phyloP scores from a whole-genome alignment of 2,888 invertebrate species.

The Sipha maydis region DNA sequence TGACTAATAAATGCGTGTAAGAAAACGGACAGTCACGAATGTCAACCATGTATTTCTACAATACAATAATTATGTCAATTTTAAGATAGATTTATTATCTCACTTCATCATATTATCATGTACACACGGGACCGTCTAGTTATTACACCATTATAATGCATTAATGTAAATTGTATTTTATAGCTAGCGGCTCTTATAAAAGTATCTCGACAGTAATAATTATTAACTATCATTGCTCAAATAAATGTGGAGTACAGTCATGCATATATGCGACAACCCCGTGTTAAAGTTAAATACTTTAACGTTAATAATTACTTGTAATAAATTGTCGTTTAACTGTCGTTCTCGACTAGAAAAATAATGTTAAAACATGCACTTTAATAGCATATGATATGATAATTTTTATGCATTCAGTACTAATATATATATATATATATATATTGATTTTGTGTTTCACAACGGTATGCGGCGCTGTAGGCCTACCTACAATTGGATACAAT shows the following conservation, averaged over 20 bases:
- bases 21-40: neutral
- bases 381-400: too few species aligned
- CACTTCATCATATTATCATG: neutral
- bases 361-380: too few species aligned
- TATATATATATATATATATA: too few species aligned
- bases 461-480: too few species aligned
- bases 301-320: neutral
- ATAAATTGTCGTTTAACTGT: neutral
- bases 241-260: neutral
- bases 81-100: slow-evolving; percentile 2
- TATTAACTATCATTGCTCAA: neutral
- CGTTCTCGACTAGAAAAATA: too few species aligned
- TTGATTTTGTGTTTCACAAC: too few species aligned
- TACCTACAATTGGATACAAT: too few species aligned
- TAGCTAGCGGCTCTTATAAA: neutral
- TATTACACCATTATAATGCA: slow-evolving; percentile 3
- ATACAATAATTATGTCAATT: neutral
- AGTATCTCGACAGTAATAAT: slow-evolving; percentile 14
- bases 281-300: neutral
- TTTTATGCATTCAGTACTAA: too few species aligned
- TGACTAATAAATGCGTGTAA: neutral
- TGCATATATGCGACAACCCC: too few species aligned
- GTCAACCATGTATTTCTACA: neutral
- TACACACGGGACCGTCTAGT: neutral
- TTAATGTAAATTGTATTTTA: slow-evolving; percentile 18